Evolutionary conservation across 2,113 vertebrate genomes (phyloP).

Genomic region (Herpetotheres cachinnans): DNA sequence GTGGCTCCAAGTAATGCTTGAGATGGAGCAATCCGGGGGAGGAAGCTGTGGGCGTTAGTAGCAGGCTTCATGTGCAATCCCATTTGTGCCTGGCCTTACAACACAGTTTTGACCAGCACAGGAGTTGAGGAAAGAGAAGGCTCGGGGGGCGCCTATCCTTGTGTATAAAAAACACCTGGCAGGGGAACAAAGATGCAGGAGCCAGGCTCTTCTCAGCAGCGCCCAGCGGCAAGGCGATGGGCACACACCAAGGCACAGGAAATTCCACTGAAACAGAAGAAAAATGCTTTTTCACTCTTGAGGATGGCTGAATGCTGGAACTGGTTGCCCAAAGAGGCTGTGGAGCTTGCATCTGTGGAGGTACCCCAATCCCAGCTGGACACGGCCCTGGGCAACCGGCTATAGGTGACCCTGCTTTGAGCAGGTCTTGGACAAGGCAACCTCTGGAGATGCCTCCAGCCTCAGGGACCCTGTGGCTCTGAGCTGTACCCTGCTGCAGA

Average conservation of each 20-base stretch:
- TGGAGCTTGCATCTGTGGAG: neutral
- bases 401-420: neutral
- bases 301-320: neutral
- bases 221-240: fast-evolving
- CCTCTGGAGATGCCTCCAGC: neutral
- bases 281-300: neutral
- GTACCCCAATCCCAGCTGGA: neutral
- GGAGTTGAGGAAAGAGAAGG: neutral
- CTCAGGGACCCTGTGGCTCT: neutral
- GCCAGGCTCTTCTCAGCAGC: neutral
- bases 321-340: fast-evolving
- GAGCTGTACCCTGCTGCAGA: neutral
- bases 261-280: neutral
- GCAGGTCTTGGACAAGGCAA: neutral
- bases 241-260: too few relatives aligned
- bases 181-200: neutral
- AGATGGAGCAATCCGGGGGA: too few relatives aligned
- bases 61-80: neutral
- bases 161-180: neutral
- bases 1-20: fast-evolving
- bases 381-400: fast-evolving
- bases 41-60: neutral
- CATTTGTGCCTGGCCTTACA: too few relatives aligned
- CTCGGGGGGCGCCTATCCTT: too few relatives aligned
- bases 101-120: neutral